These are phyloP conservation scores for Pelodytes ibericus DNA, from an alignment of 2,797 vertebrate species.

Conservation along the genomic window DNA sequence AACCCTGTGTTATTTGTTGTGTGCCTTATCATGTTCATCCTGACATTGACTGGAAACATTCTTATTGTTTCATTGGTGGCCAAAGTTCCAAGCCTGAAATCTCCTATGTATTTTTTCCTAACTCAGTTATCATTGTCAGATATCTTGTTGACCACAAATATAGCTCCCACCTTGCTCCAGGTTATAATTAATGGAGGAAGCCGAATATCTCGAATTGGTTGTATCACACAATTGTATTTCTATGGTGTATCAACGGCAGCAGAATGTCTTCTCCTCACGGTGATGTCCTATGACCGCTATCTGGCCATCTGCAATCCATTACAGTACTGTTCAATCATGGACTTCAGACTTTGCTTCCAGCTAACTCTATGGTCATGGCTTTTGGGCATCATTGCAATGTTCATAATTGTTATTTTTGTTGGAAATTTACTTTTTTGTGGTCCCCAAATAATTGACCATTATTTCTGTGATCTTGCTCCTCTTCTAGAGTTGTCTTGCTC, in stretches of 20 bases:
- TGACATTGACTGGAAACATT: not conserved
- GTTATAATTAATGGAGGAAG: not conserved
- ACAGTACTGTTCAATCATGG: conserved; percentile 50
- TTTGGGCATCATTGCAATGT: conserved; percentile 53
- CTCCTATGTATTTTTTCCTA: conserved; percentile 31
- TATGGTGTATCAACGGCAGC: conserved; percentile 23
- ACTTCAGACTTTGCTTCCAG: conserved; percentile 34
- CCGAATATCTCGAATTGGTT: not conserved
- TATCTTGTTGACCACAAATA: not conserved
- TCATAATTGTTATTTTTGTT: conserved; percentile 54
- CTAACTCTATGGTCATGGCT: conserved; percentile 59
- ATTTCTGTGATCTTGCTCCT: conserved; percentile 30
- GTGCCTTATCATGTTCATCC: not conserved
- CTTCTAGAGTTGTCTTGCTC: conserved; percentile 22
- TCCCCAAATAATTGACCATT: conserved; percentile 31
- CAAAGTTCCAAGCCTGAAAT: conserved; percentile 27
- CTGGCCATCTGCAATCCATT: conserved; percentile 1
- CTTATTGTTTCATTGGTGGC: conserved; percentile 16
- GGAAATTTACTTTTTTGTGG: conserved; percentile 30
- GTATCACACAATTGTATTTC: conserved; percentile 19
- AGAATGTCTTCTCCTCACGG: conserved; percentile 49
- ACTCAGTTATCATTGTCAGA: not conserved
- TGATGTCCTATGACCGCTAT: conserved; percentile 16
- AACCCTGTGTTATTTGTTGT: conserved; percentile 16
- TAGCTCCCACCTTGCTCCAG: not conserved